Evolutionary conservation across 2,888 invertebrate species (phyloP), one percentile per base, ranked within the genome.

Genomic region (Macrosiphum euphorbiae): DNA sequence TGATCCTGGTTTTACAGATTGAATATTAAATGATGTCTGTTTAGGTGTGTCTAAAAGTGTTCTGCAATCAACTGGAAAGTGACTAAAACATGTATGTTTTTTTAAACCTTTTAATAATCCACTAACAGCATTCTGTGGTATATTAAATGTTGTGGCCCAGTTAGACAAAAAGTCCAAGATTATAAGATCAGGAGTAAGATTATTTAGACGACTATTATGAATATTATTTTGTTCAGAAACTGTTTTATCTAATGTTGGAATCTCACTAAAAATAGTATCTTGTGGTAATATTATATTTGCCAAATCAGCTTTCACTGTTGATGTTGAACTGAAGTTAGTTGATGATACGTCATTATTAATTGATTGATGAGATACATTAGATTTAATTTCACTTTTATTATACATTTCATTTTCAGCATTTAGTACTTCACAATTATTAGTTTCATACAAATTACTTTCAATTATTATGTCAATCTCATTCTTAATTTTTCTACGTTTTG

Each of bases 401-500:
- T 78, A 20, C 0, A 78, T 78, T 78, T 78, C 35, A 16, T 20
- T 61, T 61, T 28, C 28, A 61, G 61, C 10, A 28, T 61, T 61
- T 28, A 28, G 28, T 28, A 61, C 28, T 61, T 10, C 61, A 61
- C 61, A 8, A 85, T 85, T 85, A 44, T 24, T 24, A 85, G 85
- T 41, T 85, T 78, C 35, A 35, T 78, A 78, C 35, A 78, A 35
- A 35, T 5, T 20, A 78, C 35, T 78, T 20, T 47, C 47, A 47
- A 47, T 47, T 47, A 78, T 78, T 35, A 78, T 78, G 5, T 78
- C 78, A 78, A 78, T 16, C 41, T 84, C 78, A 20, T 84, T 84
- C 35, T 41, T 84, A 84, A 84, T 84, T 84, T 84, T 84, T 84
- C 78, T 35, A n/a, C 78, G 78, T 84, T 84, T 84, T 13, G 78